These are phyloP conservation scores for Centropyge bicolor DNA, from an alignment of 2,797 vertebrate species.

Conservation along the genomic window DNA sequence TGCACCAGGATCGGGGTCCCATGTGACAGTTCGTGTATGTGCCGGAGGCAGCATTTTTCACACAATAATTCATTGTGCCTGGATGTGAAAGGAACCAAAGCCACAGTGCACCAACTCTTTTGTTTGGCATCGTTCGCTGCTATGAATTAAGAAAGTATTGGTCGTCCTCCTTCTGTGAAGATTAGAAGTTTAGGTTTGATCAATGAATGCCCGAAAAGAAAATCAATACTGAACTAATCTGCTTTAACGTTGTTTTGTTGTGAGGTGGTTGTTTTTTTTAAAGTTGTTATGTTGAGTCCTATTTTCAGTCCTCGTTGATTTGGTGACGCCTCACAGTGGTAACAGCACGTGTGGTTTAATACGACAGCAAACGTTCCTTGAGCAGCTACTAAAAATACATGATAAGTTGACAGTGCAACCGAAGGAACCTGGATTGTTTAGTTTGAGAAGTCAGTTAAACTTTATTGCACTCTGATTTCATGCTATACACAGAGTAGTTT, in stretches of 20 bases:
- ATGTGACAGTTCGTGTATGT: background rate
- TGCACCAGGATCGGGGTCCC: constrained; percentile 6
- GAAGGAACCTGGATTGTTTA: background rate
- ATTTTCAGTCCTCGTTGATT: constrained; percentile 6
- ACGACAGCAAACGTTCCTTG: background rate
- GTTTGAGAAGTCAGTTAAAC: background rate
- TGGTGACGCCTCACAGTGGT: background rate
- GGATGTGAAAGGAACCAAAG: background rate
- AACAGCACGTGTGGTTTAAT: background rate
- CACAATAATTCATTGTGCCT: background rate
- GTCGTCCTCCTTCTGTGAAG: background rate
- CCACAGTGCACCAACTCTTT: constrained; percentile 1
- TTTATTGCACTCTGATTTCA: background rate
- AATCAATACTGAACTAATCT: background rate
- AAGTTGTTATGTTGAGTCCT: background rate
- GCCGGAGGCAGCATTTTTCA: background rate
- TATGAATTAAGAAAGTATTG: background rate
- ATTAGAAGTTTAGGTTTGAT: background rate
- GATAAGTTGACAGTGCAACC: background rate
- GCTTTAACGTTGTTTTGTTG: background rate
- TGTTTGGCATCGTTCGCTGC: background rate
- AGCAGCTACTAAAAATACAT: background rate
- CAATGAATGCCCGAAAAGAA: background rate
- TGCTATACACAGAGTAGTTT: background rate
- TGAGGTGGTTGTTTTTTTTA: background rate